These are phyloP conservation scores for Montipora sp. DNA, from an alignment of 64 coral and sea anemone genomes.

Conservation along the genomic window DNA sequence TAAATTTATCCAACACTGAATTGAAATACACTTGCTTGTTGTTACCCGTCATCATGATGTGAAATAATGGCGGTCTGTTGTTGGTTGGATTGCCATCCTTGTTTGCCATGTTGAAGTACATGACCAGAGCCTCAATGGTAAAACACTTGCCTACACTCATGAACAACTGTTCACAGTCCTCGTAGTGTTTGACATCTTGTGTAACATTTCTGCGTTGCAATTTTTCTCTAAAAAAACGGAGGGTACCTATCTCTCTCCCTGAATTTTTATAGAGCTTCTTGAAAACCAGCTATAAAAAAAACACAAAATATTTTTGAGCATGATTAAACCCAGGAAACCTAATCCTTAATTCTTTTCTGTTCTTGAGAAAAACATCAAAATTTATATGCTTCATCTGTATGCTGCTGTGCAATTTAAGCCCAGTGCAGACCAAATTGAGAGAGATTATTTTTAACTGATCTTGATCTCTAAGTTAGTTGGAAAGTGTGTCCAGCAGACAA, in stretches of 20 bases:
- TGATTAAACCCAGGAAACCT: too few species aligned
- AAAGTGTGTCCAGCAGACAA: too few species aligned
- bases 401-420: too few species aligned
- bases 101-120: not conserved
- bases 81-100: not conserved
- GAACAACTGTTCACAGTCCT: slow-evolving; percentile 2
- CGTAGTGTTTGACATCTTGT: slow-evolving; percentile 10
- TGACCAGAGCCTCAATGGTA: slow-evolving; percentile 1
- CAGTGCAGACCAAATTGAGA: too few species aligned
- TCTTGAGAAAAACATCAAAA: too few species aligned
- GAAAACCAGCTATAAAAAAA: slow-evolving; percentile 13
- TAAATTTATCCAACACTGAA: slow-evolving; percentile 20
- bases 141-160: not conserved
- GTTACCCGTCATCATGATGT: not conserved
- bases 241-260: not conserved
- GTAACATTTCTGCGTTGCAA: slow-evolving; percentile 3
- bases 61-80: slow-evolving; percentile 19
- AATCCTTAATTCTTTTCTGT: too few species aligned
- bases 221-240: not conserved
- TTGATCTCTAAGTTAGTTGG: too few species aligned
- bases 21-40: slow-evolving; percentile 15
- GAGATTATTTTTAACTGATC: too few species aligned
- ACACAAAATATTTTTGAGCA: too few species aligned
- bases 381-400: too few species aligned
- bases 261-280: slow-evolving; percentile 17